These are phyloP conservation scores for Eucidaris tribuloides DNA, from an alignment of 35 echinoderm and acorn worm species.

Conservation along the genomic window DNA sequence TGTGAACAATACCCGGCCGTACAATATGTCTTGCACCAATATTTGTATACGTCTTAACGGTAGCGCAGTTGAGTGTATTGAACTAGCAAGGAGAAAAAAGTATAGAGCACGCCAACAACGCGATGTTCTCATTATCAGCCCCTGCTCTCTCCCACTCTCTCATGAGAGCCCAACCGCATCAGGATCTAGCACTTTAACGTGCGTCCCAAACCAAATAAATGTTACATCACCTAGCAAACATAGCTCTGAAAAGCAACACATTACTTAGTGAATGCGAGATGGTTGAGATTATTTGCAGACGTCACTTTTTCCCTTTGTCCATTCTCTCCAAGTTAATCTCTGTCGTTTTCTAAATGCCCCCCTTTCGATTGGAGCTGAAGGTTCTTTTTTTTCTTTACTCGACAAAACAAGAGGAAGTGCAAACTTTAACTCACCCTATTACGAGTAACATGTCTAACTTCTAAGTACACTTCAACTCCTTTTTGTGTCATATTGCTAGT, in stretches of 20 bases:
- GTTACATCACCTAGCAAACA: constrained; percentile 24
- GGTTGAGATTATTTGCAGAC: neutral
- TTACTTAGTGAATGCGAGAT: neutral
- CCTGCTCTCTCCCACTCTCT: neutral
- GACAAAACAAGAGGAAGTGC: neutral
- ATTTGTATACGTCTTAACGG: neutral
- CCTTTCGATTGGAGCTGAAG: neutral
- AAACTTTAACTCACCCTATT: neutral
- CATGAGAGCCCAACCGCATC: neutral
- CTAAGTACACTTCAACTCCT: neutral
- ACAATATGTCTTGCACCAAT: neutral
- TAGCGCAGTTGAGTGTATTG: neutral
- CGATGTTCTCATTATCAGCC: neutral
- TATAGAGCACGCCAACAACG: neutral
- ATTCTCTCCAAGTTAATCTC: constrained; percentile 19
- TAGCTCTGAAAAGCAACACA: too few relatives aligned
- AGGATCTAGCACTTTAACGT: constrained; percentile 6
- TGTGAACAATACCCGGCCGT: neutral
- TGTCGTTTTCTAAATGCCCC: neutral
- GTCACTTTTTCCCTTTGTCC: constrained; percentile 14
- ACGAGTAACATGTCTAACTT: neutral
- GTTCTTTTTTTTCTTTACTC: neutral
- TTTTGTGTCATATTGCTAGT: neutral
- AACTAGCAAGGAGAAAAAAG: neutral
- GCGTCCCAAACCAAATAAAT: constrained; percentile 22